Base-by-base conservation (phyloP, 2,888 invertebrate species). In the Herminia tarsipennalis region DNA sequence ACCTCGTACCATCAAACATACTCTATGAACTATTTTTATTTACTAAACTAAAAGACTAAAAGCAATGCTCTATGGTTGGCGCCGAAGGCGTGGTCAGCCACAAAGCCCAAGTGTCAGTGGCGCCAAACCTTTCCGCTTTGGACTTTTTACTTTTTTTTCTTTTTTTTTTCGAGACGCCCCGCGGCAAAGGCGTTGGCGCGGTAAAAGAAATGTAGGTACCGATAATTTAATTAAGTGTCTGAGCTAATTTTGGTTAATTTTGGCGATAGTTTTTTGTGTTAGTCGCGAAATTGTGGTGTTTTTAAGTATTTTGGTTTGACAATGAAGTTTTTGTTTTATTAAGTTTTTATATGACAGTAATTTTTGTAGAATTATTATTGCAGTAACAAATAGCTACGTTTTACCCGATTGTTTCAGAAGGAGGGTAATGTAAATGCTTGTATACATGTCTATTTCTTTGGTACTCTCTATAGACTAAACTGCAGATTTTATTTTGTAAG, bases 91-190 rank as follows among this genome's bases (percentile, higher is more conserved):
- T 79, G 81, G 69, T 70, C 56, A 58, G 64, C 71, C 69, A 60
- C 39, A 55, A 41, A 48, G 34, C 45, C 65, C 27, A 49, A 66
- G 84, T 86, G 86, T 86, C 83, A 84, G 86, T 82, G 86, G 86
- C 86, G 85, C 86, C 86, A 75, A 77, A 70, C 73, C 86, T 83
- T 79, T 84, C 77, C 61, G 63, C 46, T 64, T 55, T 79, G 76
- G 78, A 81, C 81, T 75, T 82, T 81, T 81, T 74, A 60, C 56
- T 69, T 72, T 76, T 72, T 77, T 80, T 65, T 63, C 68, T 9
- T 28, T 46, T 70, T 71, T 78, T 76, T 75, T 70, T 60, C 44
- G 17, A 56, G 70, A 70, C 78, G 72, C 73, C 81, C 78, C 76
- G 78, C 78, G 78, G 84, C 78, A 77, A 59, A 79, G 77, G 79